A percentile compares a stretch with the other conserved stretches of the same genome.
phyloP scores from a whole-genome alignment of 2,888 invertebrate species.

The Dusona sp. region DNA sequence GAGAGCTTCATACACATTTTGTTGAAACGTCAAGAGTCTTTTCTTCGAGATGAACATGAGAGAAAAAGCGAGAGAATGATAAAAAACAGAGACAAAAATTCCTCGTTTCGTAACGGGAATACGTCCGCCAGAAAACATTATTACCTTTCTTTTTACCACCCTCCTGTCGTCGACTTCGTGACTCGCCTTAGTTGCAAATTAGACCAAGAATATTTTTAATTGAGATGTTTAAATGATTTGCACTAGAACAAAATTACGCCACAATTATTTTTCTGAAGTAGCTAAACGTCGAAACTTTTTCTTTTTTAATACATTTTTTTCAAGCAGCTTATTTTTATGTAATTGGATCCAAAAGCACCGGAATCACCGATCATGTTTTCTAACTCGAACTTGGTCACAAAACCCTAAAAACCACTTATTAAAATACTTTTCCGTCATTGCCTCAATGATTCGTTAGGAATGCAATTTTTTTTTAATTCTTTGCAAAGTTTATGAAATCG shows the following conservation, averaged over 20 bases:
- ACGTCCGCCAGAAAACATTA: conserved; percentile 39
- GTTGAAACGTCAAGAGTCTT: conserved; percentile 31
- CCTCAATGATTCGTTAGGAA: neutral
- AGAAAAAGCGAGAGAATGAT: conserved; percentile 25
- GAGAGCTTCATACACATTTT: conserved; percentile 40
- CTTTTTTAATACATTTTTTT: neutral
- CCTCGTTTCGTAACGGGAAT: conserved; percentile 64
- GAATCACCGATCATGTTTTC: neutral
- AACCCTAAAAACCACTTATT: neutral
- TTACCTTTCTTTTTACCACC: conserved; percentile 46
- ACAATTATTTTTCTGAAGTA: neutral
- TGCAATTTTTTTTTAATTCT: neutral
- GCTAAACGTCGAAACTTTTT: neutral
- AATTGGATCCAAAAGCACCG: no score
- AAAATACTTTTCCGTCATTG: no score
- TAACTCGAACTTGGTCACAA: neutral
- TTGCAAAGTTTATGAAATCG: neutral
- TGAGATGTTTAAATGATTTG: conserved; percentile 48
- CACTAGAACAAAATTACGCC: conserved; percentile 7
- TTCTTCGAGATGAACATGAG: neutral
- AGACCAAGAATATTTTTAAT: conserved; percentile 35
- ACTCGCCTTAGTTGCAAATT: conserved; percentile 41
- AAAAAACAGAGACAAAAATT: conserved; percentile 1
- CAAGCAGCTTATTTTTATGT: no score
- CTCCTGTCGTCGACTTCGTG: conserved; percentile 34